Evolutionary conservation across 2,888 invertebrate species (phyloP), one percentile per base, ranked within the genome.

Genomic region (Trichogramma evanescens): DNA sequence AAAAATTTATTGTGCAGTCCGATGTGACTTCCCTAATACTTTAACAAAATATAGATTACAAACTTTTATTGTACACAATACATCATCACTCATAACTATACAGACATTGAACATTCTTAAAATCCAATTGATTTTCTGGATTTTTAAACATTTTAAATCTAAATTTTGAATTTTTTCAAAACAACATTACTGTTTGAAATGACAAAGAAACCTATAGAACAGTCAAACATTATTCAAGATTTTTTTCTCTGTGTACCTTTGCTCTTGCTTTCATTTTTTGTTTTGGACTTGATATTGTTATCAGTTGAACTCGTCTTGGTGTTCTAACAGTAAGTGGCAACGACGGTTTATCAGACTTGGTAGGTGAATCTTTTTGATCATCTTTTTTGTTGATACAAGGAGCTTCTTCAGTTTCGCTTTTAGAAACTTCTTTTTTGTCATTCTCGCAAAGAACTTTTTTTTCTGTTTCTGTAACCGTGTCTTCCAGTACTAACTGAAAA

Each of bases 231-330:
- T 48, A 26, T 9, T 39, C 9, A 26, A 26, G n/a, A 26, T 54
- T 8, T 44, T 45, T 9, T 26, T 13, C 38, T 26, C 9, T 7
- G n/a, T 5, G 7, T 38, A 10, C 44, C 5, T 38, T 26, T 50
- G 1, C 38, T 66, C 52, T 65, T 45, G 68, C 56, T 61, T 84
- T 84, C 71, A 86, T 89, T 69, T 82, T 82, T 63, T 84, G 84
- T 75, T 89, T 90, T 51, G 91, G 90, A 70, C 90, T 90, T 4
- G 90, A 89, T 45, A 91, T 77, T 1, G 91, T 91, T 39, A 89
- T 89, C 59, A 91, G 83, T 65, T 84, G 83, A 4, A 91, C 88
- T 65, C 91, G 78, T 13, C 89, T 75, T 0, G 88, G 88, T 0
- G 84, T 84, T 74, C 83, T 87, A 0, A 80, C 80, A 5, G 66